Percentiles rank a stretch among this genome's conserved stretches.
These are phyloP conservation scores for Cynopterus sphinx DNA, from an alignment of 2,797 vertebrate genomes.

Conservation along the genomic window DNA sequence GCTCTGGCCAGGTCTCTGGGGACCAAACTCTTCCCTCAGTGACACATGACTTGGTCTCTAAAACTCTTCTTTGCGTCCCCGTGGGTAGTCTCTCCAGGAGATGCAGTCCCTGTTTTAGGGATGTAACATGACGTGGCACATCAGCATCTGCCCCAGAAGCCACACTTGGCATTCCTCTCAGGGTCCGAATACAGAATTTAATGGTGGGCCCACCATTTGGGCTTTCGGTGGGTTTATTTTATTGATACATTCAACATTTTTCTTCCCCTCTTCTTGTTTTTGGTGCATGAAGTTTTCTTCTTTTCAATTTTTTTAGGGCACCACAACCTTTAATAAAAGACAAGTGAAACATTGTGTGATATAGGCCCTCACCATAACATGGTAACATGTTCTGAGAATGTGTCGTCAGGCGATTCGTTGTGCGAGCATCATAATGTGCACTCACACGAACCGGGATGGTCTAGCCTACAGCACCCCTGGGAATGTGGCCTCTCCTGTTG, in stretches of 20 bases:
- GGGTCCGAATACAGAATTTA: background rate
- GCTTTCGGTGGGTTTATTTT: background rate
- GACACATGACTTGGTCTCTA: background rate
- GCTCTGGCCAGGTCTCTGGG: too few species aligned
- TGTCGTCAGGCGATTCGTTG: fast-evolving
- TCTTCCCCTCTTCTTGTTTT: background rate
- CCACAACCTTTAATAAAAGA: background rate
- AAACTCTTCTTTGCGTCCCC: fast-evolving
- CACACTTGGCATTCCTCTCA: too few species aligned
- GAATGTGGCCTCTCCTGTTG: background rate
- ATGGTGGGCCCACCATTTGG: too few species aligned
- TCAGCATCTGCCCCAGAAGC: background rate
- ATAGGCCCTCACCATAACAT: too few species aligned
- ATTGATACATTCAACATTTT: background rate
- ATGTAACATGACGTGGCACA: fast-evolving
- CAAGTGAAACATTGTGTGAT: background rate
- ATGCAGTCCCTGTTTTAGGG: background rate
- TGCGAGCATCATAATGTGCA: fast-evolving
- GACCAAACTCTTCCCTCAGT: fast-evolving
- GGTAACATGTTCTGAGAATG: background rate
- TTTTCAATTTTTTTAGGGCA: background rate
- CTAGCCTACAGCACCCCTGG: background rate
- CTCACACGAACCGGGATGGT: background rate
- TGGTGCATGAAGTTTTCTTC: background rate
- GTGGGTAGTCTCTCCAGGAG: fast-evolving